Conservation (phyloP, 2,113 vertebrate genomes). For the Reinhardtius hippoglossoides region DNA sequence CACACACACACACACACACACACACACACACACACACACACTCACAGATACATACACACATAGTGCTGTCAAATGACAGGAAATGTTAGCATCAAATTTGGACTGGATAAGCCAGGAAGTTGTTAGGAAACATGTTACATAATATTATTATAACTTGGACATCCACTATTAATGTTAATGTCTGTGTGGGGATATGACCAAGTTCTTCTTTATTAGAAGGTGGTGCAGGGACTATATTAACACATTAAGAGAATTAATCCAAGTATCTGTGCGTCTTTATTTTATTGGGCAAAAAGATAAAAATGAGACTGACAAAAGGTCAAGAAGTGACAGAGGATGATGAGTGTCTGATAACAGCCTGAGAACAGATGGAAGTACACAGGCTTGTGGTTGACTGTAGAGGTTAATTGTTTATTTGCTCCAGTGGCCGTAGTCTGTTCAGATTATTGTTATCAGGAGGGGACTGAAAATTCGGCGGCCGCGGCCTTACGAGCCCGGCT, state of each 20-base stretch:
- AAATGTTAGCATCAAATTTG: neutral
- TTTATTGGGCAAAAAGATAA: constrained; percentile 21
- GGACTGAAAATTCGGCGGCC: constrained; percentile 53
- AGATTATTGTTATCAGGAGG: constrained; percentile 74
- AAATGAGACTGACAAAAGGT: constrained; percentile 15
- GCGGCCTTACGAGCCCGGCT: constrained; percentile 48
- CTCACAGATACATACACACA: neutral
- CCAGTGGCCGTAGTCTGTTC: constrained; percentile 67
- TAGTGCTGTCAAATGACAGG: neutral
- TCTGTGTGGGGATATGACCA: no score
- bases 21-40: neutral
- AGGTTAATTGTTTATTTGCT: constrained; percentile 82
- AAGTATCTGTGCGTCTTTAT: constrained; percentile 5
- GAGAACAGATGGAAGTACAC: constrained; percentile 66
- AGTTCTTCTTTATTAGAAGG: neutral
- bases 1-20: neutral
- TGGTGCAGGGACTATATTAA: constrained; percentile 1
- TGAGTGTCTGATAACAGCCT: constrained; percentile 48
- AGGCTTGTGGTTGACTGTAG: constrained; percentile 26
- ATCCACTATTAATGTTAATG: neutral
- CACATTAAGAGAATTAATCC: constrained; percentile 3
- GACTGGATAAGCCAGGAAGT: no score
- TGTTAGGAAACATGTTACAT: neutral
- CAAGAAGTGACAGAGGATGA: constrained; percentile 45
- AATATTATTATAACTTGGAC: neutral